Conservation (phyloP, 1,140 invertebrate genomes). For the Temnothorax nylanderi region DNA sequence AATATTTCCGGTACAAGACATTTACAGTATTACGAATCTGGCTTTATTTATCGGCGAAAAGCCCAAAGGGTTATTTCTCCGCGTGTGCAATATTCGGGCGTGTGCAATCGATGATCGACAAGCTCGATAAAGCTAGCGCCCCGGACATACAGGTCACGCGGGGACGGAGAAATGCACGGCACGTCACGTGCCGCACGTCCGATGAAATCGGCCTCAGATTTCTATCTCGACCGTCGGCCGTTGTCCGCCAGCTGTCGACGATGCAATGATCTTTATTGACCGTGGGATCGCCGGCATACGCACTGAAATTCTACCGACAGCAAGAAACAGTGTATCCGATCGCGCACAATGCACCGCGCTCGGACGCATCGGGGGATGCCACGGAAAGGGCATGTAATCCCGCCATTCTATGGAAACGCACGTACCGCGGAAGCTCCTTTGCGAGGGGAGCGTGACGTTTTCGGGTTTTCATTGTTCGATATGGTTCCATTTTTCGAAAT, state of each 20-base stretch:
- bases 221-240: background rate
- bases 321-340: conserved; percentile 14
- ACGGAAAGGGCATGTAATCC: conserved; percentile 29
- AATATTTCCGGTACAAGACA: background rate
- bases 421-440: background rate
- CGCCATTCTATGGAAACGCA: background rate
- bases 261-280: conserved; percentile 40
- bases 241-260: conserved; percentile 24
- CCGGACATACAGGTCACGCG: conserved; percentile 7
- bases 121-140: conserved; percentile 44
- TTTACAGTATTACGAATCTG: background rate
- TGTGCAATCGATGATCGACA: conserved; percentile 55
- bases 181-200: conserved; percentile 11
- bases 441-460: background rate
- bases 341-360: background rate
- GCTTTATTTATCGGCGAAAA: conserved; percentile 22
- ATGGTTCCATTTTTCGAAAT: background rate
- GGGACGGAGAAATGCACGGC: conserved; percentile 11
- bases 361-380: background rate
- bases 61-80: background rate
- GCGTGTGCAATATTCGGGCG: conserved; percentile 44
- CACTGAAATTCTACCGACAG: conserved; percentile 1
- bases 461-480: background rate
- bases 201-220: conserved; percentile 19
- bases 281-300: conserved; percentile 41